Evolutionary conservation across 2,888 invertebrate species (phyloP).

Genomic region (Stenotaenia linearis): DNA sequence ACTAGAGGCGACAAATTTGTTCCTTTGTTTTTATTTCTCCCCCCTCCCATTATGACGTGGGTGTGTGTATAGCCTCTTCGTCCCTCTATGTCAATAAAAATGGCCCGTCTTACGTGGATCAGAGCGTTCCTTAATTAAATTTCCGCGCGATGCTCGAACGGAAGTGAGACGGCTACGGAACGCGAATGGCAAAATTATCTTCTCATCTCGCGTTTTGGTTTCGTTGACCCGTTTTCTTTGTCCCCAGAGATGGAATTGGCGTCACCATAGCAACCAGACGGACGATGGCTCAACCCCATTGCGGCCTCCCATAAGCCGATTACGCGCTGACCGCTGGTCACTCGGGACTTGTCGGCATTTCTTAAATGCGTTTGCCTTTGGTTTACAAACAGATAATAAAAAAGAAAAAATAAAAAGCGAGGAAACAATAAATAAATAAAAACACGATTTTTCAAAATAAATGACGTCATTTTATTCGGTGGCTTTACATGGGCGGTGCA

Average conservation of each 20-base stretch:
- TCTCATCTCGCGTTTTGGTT: neutral
- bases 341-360: neutral
- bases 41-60: neutral
- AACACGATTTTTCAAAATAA: neutral
- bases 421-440: neutral
- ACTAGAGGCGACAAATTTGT: conserved; percentile 7
- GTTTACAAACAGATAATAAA: neutral
- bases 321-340: neutral
- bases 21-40: neutral
- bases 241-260: neutral
- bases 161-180: neutral
- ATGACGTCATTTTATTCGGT: neutral
- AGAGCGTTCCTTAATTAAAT: neutral
- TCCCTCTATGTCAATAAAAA: conserved; percentile 7
- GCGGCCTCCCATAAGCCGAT: neutral
- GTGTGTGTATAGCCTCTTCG: conserved; percentile 19
- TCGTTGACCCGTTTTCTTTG: neutral
- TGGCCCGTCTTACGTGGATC: neutral
- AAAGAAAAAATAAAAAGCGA: no score
- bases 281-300: neutral
- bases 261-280: neutral
- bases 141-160: neutral
- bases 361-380: neutral
- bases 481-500: neutral
- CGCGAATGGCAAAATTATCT: neutral